Base-by-base conservation (phyloP, 2,113 vertebrate species). In the Tupaia chinensis region DNA sequence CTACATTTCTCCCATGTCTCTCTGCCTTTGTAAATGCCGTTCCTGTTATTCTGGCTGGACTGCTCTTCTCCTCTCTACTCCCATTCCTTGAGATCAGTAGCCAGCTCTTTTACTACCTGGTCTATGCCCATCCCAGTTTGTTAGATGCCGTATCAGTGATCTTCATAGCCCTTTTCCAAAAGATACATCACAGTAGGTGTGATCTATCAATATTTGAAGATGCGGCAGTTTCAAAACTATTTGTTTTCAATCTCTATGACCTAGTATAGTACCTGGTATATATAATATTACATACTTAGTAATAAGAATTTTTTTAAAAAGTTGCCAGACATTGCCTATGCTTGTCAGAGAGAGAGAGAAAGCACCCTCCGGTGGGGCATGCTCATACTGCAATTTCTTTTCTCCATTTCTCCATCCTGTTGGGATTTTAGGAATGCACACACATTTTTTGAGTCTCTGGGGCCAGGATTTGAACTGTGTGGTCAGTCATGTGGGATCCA, bases 11-110 rank as follows among this genome's bases (percentile, higher is more conserved):
- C 65, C 63, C 15, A 3, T 0, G 29, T 27, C 54, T 20, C 34
- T 20, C 76, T 83, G 53, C 65, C 58, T 79, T 68, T 74, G 69
- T 84, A 68, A 95, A 56, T 73, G 90, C 54, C 14, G 0, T 83
- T 91, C 63, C 77, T 83, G 56, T 72, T 93, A n/a, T 77, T 91
- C 65, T 93, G 91, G 91, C 63, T 89, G 25, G 68, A 89, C 78
- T 61, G 60, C 56, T 72, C 12, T 83, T 90, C 79, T 94, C 14
- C 32, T 54, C n/a, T 13, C 32, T 54, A 69, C 29, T 23, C 34
- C 19, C 14, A 14, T 80, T 91, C 56, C 66, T 95, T 91, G 29
- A 84, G 68, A 53, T 86, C 14, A 66, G 63, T 12, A 85, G 63
- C n/a, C 65, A 91, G 2, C 20, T 95, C 56, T 0, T 93, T 84